Evolutionary conservation across 1,140 invertebrate species (phyloP), one percentile per base, ranked within the genome.

Genomic region (Ips typographus): DNA sequence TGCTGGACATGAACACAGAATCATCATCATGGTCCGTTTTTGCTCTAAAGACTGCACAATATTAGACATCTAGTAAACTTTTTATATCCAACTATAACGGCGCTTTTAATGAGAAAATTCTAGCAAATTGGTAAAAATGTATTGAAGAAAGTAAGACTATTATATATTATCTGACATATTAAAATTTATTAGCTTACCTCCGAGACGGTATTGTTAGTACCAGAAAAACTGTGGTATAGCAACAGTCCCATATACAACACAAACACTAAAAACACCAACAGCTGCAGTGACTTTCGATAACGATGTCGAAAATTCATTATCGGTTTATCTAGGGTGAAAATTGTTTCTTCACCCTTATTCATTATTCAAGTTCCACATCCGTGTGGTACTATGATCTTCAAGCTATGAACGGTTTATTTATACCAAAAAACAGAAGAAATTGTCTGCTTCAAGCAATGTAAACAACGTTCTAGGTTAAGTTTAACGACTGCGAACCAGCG

Each of bases 161-260:
- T 22, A 22, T 22, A 22, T n/a, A 22, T 22, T 0, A 22, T 22
- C 22, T 22, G 22, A 22, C 22, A 22, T 2, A 1, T 49, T 49
- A 49, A 49, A 49, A 8, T 49, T 6, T 8, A 49, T 3, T 55
- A 37, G 4, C 38, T 65, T 58, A 57, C 47, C 65, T 58, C 40
- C 1, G 39, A 5, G 2, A 53, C 38, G 37, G 4, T 47, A 49
- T 47, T 62, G 22, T 47, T 71, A 37, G 65, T 73, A 68, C 72
- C 72, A 69, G 74, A 77, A 60, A 77, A 73, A 72, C 70, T 74
- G 78, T 89, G 87, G 72, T 89, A 89, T 69, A 88, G 82, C 55
- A 89, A 82, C 53, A 89, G 81, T 68, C 86, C 88, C 66, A 85
- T 87, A 76, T 89, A 89, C 53, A 84, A 86, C 55, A 84, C 70